Base-by-base conservation (phyloP, 2,888 invertebrate species). In the Sialis fuliginosa region DNA sequence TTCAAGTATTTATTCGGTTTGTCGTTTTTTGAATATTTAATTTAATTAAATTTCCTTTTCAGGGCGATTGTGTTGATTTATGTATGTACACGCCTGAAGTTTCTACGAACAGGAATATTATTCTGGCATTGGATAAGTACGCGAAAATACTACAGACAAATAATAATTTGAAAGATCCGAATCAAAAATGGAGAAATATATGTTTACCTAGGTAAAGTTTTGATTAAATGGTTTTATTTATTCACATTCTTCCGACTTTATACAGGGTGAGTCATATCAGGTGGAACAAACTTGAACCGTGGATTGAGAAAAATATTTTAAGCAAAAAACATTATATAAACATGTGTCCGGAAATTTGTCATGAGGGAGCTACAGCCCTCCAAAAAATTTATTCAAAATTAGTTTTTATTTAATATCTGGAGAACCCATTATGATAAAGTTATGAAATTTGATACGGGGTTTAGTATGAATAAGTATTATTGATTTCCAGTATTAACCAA, bases 61-160 rank as follows among this genome's bases (percentile, higher is more conserved):
- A 75, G 75, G 93, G 92, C 4, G 93, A 95, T 68, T 89, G 89
- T 46, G 81, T 92, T 44, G 92, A 92, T 64, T 76, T 92, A 63
- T 81, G 86, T 50, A 71, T 95, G 51, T 92, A 85, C 63, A 71
- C 95, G 53, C 95, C 95, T 1, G 92, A 93, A 67, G 87, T 87
- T 6, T 89, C 89, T 59, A 90, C 93, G 1, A 87, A 86, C 52
- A 75, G 87, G 50, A 77, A 85, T 55, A 78, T 90, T 48, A 69
- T 95, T 5, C 64, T 86, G 50, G 83, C 91, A 1, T 71, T 96
- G 53, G 85, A 92, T 57, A 84, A 86, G 62, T 88, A 89, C 64
- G 86, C 90, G 58, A 88, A 86, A 66, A 72, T 93, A 43, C 71
- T 88, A 47, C 84, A 87, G 9, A 72, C 85, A 48, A 81, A 85